Percentiles rank a stretch among this genome's conserved stretches.
phyloP scores from a whole-genome alignment of 2,797 vertebrate species.

The Poliocrania exsul region DNA sequence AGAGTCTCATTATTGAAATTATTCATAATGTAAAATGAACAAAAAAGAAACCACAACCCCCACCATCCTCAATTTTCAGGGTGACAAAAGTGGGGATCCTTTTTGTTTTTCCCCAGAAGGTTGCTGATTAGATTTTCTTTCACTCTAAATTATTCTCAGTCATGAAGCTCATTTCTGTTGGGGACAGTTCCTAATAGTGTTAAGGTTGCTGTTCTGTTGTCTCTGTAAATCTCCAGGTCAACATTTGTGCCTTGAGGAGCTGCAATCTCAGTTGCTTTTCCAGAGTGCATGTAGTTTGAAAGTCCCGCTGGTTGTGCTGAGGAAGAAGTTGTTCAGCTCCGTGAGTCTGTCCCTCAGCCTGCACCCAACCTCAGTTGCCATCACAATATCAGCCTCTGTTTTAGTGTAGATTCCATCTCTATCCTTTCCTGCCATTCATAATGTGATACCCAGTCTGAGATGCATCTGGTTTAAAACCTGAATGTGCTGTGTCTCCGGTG shows the following conservation, averaged over 20 bases:
- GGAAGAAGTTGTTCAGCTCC: neutral
- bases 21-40: neutral
- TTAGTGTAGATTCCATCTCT: neutral
- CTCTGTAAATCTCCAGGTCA: neutral
- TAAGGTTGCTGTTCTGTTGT: neutral
- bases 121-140: neutral
- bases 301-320: neutral
- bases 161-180: neutral
- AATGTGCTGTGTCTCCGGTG: neutral
- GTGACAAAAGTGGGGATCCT: neutral
- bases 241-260: fast-evolving
- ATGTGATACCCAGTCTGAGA: neutral
- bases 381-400: neutral
- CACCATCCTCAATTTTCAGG: neutral
- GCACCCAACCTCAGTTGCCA: neutral
- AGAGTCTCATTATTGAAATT: neutral
- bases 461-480: neutral
- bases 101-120: neutral
- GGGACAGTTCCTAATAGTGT: neutral
- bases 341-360: neutral
- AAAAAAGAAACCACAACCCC: neutral
- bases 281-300: neutral
- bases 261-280: neutral
- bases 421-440: neutral
- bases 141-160: neutral